phyloP scores from a whole-genome alignment of 2,113 vertebrate genomes.

The Planiliza haematocheilus region DNA sequence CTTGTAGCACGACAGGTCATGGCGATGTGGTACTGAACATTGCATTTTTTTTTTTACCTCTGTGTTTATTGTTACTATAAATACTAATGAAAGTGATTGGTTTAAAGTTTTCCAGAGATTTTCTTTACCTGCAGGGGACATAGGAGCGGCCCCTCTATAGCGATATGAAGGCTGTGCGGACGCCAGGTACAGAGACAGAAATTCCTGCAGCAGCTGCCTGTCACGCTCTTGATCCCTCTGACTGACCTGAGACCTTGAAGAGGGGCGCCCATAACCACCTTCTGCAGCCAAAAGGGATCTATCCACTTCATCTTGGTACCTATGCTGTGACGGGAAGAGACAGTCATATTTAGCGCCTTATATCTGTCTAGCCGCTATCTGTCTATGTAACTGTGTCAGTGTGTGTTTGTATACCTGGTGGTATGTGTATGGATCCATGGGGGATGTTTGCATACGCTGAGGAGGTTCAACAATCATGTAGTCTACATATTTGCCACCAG shows the following conservation, averaged over 20 bases:
- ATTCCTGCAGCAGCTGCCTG: conserved; percentile 89
- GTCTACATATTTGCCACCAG: conserved; percentile 88
- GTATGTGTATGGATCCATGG: conserved; percentile 90
- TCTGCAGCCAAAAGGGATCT: conserved; percentile 75
- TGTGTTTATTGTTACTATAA: too few relatives aligned
- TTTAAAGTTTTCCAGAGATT: too few relatives aligned
- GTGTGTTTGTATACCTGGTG: conserved; percentile 84
- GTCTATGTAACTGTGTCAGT: too few relatives aligned
- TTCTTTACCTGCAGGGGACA: conserved; percentile 63
- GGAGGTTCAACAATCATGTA: conserved; percentile 88
- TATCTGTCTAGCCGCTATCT: background rate
- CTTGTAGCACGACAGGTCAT: conserved; percentile 21
- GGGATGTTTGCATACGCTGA: conserved; percentile 83
- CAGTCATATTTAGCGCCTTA: background rate
- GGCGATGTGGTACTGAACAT: background rate
- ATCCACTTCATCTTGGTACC: conserved; percentile 84
- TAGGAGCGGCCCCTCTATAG: conserved; percentile 69
- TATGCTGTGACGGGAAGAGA: conserved; percentile 82
- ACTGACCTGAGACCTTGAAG: conserved; percentile 81
- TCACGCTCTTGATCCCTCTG: conserved; percentile 81
- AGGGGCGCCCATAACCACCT: conserved; percentile 75
- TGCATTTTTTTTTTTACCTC: too few relatives aligned
- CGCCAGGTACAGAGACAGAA: conserved; percentile 86
- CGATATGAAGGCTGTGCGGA: conserved; percentile 82
- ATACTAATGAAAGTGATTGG: too few relatives aligned